Evolutionary conservation across 2,888 invertebrate genomes (phyloP), one percentile per base, ranked within the genome.

Genomic region (Xylota sylvarum): DNA sequence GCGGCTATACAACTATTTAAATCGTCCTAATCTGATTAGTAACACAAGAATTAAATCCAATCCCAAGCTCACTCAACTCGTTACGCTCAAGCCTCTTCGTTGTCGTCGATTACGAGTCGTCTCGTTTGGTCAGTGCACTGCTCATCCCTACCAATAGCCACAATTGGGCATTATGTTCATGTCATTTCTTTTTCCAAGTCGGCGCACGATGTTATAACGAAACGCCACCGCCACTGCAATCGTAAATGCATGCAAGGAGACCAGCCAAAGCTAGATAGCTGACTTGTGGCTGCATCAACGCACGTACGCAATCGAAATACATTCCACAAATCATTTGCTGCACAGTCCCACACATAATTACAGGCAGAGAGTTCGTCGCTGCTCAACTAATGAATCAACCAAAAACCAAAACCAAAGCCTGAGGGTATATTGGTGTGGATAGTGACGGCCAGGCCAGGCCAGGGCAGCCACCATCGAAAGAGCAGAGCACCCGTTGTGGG

Each of bases 291-390:
- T 69, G 55, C 40, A 40, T 76, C 35, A 81, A 52, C 19, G 80
- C 79, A 84, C 80, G 84, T 80, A 74, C 62, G 80, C 79, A 80
- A 35, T 69, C 74, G 43, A 72, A 76, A 86, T 86, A 73, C 86
- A 86, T 73, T 86, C 86, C 86, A 86, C 82, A 85, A 81, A 76
- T 76, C 81, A 81, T 81, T 81, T 40, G 48, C 64, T 48, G 55
- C 50, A 62, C 58, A 69, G 67, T 56, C 69, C 64, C 80, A 84
- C 67, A 69, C 69, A 48, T 10, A 43, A 56, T 52, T 58, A 55
- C 37, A n/a, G 12, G n/a, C 12, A 19, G 43, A 40, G 52, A 43
- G 55, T 17, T 9, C 1, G 35, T 62, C 48, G 23, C 23, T 23
- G 23, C 23, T 23, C 23, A 23, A 43, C 46, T 48, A 56, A 69